Evolutionary conservation across 2,797 vertebrate species (phyloP), one percentile per base, ranked within the genome.

Genomic region (Dermochelys coriacea): DNA sequence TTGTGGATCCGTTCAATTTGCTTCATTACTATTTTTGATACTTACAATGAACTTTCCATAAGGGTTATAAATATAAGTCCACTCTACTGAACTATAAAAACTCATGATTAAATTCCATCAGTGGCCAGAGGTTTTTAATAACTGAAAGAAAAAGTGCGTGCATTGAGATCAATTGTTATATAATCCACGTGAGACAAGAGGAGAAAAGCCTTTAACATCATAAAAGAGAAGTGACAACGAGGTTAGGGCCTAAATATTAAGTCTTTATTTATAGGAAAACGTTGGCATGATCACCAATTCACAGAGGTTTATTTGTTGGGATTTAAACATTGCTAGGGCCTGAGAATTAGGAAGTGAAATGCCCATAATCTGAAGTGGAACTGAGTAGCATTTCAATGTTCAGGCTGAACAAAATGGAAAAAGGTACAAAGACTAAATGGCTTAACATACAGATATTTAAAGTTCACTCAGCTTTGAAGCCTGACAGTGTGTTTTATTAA

Each of bases 41-140:
- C 19, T 78, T 74, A 78, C 50, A 51, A 86, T 77, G 27, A 83
- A 85, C 81, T 85, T 84, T 91, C 82, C 87, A 88, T 90, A 94
- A 81, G 87, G 34, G 54, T 51, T 5, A 37, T 41, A 71, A 45
- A 31, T 55, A 47, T 55, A 94, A 93, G 5, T n/a, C 54, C 27
- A 94, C 74, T 85, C 86, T 16, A 87, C 51, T 91, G 83, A 95
- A 96, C 86, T 92, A 94, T 51, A 91, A 94, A 92, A 80, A 88
- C 23, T 93, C 86, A 93, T 37, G n/a, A 71, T 41, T 93, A 91
- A 81, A n/a, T 92, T 87, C 91, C 10, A 37, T 25, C 64, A 41
- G 64, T 41, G 21, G 64, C 64, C 37, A 41, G n/a, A 71, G 64
- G 64, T 45, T 90, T 94, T 91, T 82, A 88, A 59, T 81, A n/a